These are phyloP conservation scores for Belonocnema kinseyi DNA, from an alignment of 1,140 invertebrate genomes.

Conservation along the genomic window DNA sequence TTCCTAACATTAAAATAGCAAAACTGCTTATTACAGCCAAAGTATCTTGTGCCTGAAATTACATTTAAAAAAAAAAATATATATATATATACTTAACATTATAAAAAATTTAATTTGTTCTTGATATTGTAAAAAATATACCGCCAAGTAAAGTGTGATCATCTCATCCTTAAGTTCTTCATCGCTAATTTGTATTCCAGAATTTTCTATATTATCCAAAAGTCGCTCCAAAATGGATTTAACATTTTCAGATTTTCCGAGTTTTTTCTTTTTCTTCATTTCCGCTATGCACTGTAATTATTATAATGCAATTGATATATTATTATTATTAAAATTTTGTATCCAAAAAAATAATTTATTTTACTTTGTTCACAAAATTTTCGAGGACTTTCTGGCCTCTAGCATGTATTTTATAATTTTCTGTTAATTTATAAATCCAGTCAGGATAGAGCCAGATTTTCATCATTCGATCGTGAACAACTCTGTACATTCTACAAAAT, in stretches of 20 bases:
- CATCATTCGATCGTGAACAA: constrained; percentile 64
- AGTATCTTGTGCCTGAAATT: constrained; percentile 42
- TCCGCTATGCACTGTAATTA: constrained; percentile 32
- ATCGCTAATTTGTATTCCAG: constrained; percentile 51
- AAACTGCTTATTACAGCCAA: constrained; percentile 34
- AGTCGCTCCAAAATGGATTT: constrained; percentile 35
- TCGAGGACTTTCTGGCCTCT: constrained; percentile 56
- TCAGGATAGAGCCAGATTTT: constrained; percentile 63
- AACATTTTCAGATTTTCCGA: background rate
- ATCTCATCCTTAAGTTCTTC: constrained; percentile 65
- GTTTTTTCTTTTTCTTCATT: background rate
- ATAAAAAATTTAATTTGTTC: constrained; percentile 7
- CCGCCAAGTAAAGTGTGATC: constrained; percentile 71
- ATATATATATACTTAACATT: background rate
- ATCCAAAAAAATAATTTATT: constrained; percentile 27
- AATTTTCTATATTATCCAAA: constrained; percentile 6
- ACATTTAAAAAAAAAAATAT: background rate
- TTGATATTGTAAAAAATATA: constrained; percentile 40
- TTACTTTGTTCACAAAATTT: constrained; percentile 48
- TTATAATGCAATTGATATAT: background rate
- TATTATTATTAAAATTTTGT: background rate
- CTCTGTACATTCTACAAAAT: constrained; percentile 61
- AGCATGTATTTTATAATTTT: constrained; percentile 52
- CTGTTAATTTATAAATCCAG: constrained; percentile 53
- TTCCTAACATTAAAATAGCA: constrained; percentile 40